Conservation (phyloP, 2,113 vertebrate species). For the Pelecanoides urinatrix region DNA sequence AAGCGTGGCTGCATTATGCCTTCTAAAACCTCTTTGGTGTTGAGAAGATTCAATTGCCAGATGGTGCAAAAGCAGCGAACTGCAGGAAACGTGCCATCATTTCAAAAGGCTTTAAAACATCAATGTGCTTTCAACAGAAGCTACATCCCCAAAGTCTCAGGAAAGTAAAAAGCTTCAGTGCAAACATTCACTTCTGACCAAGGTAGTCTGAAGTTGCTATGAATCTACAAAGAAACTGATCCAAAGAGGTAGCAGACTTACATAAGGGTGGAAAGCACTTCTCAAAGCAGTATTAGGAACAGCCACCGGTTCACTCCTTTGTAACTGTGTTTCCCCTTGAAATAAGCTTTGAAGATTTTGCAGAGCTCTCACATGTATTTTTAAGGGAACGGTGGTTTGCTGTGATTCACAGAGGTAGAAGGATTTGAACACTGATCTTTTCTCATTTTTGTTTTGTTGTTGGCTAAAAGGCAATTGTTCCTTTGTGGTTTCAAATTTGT, state of each 20-base stretch:
- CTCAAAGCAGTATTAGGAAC: neutral
- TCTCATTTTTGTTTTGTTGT: neutral
- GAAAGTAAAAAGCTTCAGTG: slow-evolving; percentile 12
- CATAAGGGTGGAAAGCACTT: neutral
- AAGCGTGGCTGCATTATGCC: neutral
- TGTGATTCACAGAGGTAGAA: neutral
- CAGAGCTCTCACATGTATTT: neutral
- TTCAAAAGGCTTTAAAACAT: slow-evolving; percentile 47
- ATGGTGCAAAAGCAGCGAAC: neutral
- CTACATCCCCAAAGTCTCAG: neutral
- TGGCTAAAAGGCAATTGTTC: neutral
- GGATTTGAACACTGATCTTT: neutral
- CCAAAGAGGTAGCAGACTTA: neutral
- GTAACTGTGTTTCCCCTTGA: neutral
- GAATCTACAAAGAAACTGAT: slow-evolving; percentile 12
- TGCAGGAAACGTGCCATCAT: neutral
- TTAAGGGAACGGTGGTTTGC: neutral
- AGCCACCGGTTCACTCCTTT: neutral
- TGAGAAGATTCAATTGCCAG: slow-evolving; percentile 34
- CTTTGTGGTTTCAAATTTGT: neutral
- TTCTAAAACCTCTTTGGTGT: slow-evolving; percentile 27
- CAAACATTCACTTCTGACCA: neutral
- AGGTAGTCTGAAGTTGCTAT: neutral
- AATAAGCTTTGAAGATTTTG: slow-evolving; percentile 30
- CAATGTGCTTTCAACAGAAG: slow-evolving; percentile 10